phyloP scores from a whole-genome alignment of 2,797 vertebrate genomes.

The Gymnothorax javanicus region DNA sequence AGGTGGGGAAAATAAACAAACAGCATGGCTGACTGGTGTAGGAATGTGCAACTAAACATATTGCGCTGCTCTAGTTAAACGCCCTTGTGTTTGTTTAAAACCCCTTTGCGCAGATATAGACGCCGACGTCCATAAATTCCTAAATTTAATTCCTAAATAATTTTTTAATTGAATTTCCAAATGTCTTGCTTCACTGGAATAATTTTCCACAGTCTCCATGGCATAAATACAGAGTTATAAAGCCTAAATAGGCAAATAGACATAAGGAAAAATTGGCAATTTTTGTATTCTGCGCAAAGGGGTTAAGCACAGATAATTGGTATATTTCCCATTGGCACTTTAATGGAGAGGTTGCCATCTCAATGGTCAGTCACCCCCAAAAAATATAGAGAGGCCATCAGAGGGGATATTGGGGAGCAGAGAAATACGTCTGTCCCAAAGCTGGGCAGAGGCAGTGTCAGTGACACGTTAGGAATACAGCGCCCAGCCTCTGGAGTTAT shows the following conservation, averaged over 20 bases:
- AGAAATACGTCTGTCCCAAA: neutral
- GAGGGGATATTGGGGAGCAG: neutral
- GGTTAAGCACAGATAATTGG: neutral
- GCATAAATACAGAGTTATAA: too few relatives aligned
- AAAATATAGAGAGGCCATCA: neutral
- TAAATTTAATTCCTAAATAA: too few relatives aligned
- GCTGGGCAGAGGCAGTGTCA: neutral
- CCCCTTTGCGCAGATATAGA: too few relatives aligned
- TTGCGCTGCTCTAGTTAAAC: neutral
- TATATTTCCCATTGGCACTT: neutral
- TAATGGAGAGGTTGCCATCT: neutral
- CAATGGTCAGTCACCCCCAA: neutral
- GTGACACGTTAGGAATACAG: neutral
- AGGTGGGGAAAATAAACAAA: neutral
- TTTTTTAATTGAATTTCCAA: too few relatives aligned
- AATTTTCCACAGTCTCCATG: too few relatives aligned
- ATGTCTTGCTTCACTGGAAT: too few relatives aligned
- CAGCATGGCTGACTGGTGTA: neutral
- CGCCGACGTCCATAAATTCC: too few relatives aligned
- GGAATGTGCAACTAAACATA: neutral
- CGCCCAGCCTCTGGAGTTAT: neutral
- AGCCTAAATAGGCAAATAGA: too few relatives aligned
- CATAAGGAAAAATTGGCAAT: too few relatives aligned
- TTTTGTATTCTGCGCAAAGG: too few relatives aligned
- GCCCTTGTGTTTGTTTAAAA: neutral